Conservation (phyloP, 1,140 invertebrate genomes). For the Bombus affinis region DNA sequence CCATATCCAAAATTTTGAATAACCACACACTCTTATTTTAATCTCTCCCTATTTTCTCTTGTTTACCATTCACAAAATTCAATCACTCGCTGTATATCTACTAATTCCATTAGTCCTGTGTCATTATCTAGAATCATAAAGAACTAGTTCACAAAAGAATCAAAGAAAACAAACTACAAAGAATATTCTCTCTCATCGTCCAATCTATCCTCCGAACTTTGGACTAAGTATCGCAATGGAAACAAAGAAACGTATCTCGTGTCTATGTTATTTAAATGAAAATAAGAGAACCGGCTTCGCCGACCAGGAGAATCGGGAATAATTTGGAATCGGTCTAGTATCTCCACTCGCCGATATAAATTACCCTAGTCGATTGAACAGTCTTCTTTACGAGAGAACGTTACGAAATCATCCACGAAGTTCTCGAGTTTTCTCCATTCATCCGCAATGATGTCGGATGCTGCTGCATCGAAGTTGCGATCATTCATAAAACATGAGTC, state of each 20-base stretch:
- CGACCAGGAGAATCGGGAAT: background rate
- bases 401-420: constrained; percentile 44
- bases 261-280: constrained; percentile 18
- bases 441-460: constrained; percentile 65
- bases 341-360: constrained; percentile 60
- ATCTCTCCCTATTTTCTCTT: background rate
- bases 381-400: constrained; percentile 39
- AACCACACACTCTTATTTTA: background rate
- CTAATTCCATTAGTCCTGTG: background rate
- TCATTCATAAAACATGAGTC: constrained; percentile 80
- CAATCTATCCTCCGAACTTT: background rate
- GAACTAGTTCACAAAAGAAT: background rate
- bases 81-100: background rate
- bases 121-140: background rate
- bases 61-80: background rate
- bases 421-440: constrained; percentile 53
- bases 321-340: constrained; percentile 23
- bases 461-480: constrained; percentile 63
- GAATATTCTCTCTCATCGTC: background rate
- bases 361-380: constrained; percentile 64
- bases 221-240: background rate
- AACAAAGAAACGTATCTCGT: no score
- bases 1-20: no score
- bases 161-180: background rate
- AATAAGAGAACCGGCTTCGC: background rate